Percentiles rank a stretch among this genome's conserved stretches.
These are phyloP conservation scores for Coturnix japonica DNA, from an alignment of 2,113 vertebrate genomes.

Conservation along the genomic window DNA sequence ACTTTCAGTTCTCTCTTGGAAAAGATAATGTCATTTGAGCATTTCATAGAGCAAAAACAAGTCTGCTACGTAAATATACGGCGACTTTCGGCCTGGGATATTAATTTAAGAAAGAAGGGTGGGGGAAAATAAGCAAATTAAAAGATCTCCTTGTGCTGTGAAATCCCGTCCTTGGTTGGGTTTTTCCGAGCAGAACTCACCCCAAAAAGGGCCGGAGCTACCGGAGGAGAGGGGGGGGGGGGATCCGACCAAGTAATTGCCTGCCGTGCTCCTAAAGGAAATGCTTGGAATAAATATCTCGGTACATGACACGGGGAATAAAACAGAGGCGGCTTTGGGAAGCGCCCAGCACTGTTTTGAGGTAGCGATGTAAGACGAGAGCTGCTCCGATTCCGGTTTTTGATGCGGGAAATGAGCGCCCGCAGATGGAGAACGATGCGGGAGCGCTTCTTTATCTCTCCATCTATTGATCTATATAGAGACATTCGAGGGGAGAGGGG, in stretches of 20 bases:
- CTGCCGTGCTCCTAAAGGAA: background rate
- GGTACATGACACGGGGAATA: background rate
- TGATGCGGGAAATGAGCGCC: background rate
- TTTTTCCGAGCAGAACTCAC: background rate
- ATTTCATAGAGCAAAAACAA: background rate
- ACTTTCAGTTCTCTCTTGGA: background rate
- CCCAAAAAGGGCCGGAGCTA: background rate
- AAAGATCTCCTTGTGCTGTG: background rate
- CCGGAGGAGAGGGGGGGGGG: background rate
- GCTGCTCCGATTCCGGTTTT: background rate
- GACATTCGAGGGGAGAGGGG: background rate
- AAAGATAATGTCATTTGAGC: background rate
- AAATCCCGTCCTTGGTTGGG: background rate
- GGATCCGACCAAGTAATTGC: background rate
- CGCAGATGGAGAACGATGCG: too few species aligned
- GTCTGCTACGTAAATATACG: fast-evolving
- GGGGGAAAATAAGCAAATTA: background rate
- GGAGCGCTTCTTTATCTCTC: background rate
- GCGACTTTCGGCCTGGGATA: background rate
- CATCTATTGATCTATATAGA: too few species aligned
- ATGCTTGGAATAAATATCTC: background rate
- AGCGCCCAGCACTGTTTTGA: background rate
- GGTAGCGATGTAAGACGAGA: background rate
- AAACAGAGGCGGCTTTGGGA: background rate
- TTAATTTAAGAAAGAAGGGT: background rate